Base-by-base conservation (phyloP, 2,113 vertebrate species). In the Taxidea taxus region DNA sequence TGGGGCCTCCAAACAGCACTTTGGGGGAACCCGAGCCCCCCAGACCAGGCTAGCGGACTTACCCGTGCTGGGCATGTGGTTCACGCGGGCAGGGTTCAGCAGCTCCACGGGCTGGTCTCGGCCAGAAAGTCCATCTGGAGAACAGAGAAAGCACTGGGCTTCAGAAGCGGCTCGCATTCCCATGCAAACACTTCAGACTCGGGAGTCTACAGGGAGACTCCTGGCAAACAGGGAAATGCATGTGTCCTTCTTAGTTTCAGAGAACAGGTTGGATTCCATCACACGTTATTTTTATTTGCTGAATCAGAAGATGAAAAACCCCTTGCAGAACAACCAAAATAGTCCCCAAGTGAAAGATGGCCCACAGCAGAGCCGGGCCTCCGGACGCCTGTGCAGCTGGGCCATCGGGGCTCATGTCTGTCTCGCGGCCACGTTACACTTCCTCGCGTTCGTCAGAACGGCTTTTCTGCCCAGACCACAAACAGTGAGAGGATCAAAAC, bases 51-150 rank as follows among this genome's bases (percentile, higher is more conserved):
- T 3, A 3, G 42, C 12, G 1, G 20, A 96, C 99, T 99, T 97
- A 99, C 99, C 99, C 42, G 99, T 97, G 98, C 98, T 98, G 97
- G 99, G 98, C 99, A 99, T 98, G 98, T 99, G 99, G 98, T 98
- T 99, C 97, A 98, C 98, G 74, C 99, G 98, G 94, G 99, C 97
- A 78, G 99, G 99, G 94, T 97, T 99, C 96, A 99, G 93, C 98
- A 99, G 98, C 96, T 99, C 99, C 97, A 99, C 98, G 3, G 99
- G 99, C 98, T 99, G 99, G 98, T 99, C 99, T 98, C 98, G 98
- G 98, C 98, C 99, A 98, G 99, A 98, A 98, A 99, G 98, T 97
- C 98, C 99, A 98, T 99, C 99, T 99, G 98, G 90, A 97, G 98
- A 98, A 94, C 85, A 95, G 80, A 80, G 94, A 97, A 60, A 95